These are phyloP conservation scores for Xestoiulus laeticollis DNA, from an alignment of 2,888 invertebrate species.

Conservation along the genomic window DNA sequence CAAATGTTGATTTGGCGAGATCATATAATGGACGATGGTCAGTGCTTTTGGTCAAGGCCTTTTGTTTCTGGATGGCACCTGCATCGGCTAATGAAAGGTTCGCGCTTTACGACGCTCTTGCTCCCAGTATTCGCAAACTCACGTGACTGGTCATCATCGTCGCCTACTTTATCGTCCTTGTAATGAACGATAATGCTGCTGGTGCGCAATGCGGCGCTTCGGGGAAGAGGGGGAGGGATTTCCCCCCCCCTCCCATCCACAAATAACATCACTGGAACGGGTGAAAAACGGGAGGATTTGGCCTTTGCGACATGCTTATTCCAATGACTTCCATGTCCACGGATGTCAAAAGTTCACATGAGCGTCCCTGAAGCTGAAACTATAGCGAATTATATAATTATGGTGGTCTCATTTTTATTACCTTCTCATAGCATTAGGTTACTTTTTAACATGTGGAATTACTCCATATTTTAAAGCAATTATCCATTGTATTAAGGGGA, in stretches of 20 bases:
- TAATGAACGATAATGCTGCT: slow-evolving; percentile 29
- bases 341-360: no score
- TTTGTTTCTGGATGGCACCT: background rate
- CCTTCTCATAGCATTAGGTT: no score
- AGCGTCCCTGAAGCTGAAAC: no score
- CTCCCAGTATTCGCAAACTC: background rate
- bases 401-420: no score
- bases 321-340: background rate
- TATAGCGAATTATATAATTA: no score
- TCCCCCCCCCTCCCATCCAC: background rate
- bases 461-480: no score
- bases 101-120: background rate
- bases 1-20: slow-evolving; percentile 33
- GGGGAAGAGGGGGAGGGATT: background rate
- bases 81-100: slow-evolving; percentile 29
- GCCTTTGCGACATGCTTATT: no score
- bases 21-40: slow-evolving; percentile 37
- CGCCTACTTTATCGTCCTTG: slow-evolving; percentile 2
- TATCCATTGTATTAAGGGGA: no score
- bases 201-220: slow-evolving; percentile 21
- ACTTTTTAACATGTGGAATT: no score
- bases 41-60: slow-evolving; percentile 13
- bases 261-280: background rate
- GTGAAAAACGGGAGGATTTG: background rate
- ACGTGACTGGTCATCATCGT: slow-evolving; percentile 34